phyloP scores from a whole-genome alignment of 2,113 vertebrate genomes.

The Thalassarche chlororhynchos region DNA sequence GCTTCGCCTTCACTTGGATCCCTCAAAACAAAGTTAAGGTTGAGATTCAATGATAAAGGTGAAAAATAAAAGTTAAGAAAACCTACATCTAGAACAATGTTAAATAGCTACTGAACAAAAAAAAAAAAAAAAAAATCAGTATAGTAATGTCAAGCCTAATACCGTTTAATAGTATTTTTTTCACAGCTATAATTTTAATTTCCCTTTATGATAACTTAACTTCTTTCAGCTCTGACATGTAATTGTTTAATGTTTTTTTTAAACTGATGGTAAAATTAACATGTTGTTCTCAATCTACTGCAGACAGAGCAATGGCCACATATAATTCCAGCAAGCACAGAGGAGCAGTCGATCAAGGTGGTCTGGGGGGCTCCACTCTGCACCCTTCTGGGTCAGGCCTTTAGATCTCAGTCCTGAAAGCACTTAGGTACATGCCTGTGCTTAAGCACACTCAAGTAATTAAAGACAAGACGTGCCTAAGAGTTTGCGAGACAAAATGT shows the following conservation, averaged over 20 bases:
- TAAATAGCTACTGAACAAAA: conserved; percentile 45
- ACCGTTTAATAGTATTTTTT: background rate
- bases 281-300: background rate
- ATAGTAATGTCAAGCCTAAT: conserved; percentile 37
- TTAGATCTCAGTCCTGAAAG: background rate
- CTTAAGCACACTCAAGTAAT: background rate
- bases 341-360: background rate
- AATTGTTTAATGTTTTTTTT: background rate
- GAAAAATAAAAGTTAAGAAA: conserved; percentile 74
- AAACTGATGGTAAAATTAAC: background rate
- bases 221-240: background rate
- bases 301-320: conserved; percentile 14
- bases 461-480: background rate
- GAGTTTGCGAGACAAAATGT: background rate
- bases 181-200: conserved; percentile 4
- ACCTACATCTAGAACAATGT: conserved; percentile 63
- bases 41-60: conserved; percentile 80
- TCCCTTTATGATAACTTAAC: background rate
- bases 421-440: background rate
- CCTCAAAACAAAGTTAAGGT: conserved; percentile 91
- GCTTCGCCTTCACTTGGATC: conserved; percentile 96
- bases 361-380: background rate
- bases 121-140: background rate
- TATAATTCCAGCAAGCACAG: background rate
- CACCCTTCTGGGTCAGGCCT: background rate